Base-by-base conservation (phyloP, 1,140 invertebrate genomes). In the Leptinotarsa texana region DNA sequence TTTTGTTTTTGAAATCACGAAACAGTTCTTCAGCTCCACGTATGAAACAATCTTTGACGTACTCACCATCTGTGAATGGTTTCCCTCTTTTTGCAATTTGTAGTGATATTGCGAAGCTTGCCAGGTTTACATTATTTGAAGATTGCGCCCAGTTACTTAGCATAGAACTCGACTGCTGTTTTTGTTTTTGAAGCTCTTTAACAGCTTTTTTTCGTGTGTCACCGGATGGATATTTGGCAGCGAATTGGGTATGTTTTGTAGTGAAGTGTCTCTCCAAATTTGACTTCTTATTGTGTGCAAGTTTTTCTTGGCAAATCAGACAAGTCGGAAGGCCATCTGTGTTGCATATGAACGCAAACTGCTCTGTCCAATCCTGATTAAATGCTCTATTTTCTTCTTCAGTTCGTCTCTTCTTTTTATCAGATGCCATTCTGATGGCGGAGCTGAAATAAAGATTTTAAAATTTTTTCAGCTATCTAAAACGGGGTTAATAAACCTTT, bases 1-100 rank as follows among this genome's bases (percentile, higher is more conserved):
- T 21, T 82, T 81, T 82, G 73, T 82, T 82, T 70, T 82, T 82
- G 72, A 82, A 83, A 80, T 82, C 80, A 27, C 80, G 75, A 82
- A 82, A 82, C 27, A 84, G 78, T 62, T 82, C 81, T 69, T 74
- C 66, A 49, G 73, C 21, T 74, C 21, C 66, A 48, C 66, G 68
- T 68, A 74, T 57, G 66, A 69, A 74, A 57, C 73, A 68, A 68
- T 82, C 72, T 82, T 82, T 84, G n/a, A 84, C 73, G 72, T 81
- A 82, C 72, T 84, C 77, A 61, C 81, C 82, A 69, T 82, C 81
- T 80, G 80, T 83, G 76, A 72, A 82, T 77, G 79, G 83, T 83
- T 84, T 83, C 4, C 80, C 79, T 80, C 67, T 80, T 65, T 80
- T 81, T 67, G 80, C 75, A 80, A 83, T 81, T 67, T 80, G 76